Base-by-base conservation (phyloP, 2,113 vertebrate species). In the Plestiodon gilberti region DNA sequence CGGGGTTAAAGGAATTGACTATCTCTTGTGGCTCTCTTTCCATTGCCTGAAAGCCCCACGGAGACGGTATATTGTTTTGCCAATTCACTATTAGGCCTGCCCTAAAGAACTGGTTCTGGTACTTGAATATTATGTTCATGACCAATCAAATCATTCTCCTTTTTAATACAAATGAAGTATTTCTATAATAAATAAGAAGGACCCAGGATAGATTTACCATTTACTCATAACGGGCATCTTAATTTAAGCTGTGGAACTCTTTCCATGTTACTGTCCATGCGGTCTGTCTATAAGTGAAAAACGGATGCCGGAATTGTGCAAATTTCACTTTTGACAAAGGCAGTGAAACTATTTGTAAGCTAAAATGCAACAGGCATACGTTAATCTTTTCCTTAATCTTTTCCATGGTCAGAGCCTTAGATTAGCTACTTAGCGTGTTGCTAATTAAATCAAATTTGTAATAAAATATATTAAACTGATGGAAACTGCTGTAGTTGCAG, bases 371-470 rank as follows among this genome's bases (percentile, higher is more conserved):
- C 30, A 1, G 73, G 59, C 87, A 83, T 86, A 82, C 90, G 94
- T 88, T 86, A 74, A 81, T 83, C 78, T n/a, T 48, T 48, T 8
- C 43, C 4, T 48, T 48, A 48, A 4, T 48, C 43, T 83, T 93
- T 82, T 88, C 85, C 89, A 85, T 85, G 87, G 84, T 57, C 89
- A 88, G 82, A 91, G 91, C 85, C 38, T 90, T 91, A 93, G 88
- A 82, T 35, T 62, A 89, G 79, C 81, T 86, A 90, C 88, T 89
- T 38, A 61, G 89, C 94, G 88, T 91, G 89, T 90, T 93, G 61
- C 87, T 96, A 96, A 96, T 96, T 97, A 97, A 96, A 92, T 84
- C 48, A 88, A 94, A 88, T 93, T 95, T 94, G 92, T 93, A 92
- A 93, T 91, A 95, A 94, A 93, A 92, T 92, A 81, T 77, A 92